Evolutionary conservation across 2,113 vertebrate species (phyloP).

Genomic region (Gavialis gangeticus): DNA sequence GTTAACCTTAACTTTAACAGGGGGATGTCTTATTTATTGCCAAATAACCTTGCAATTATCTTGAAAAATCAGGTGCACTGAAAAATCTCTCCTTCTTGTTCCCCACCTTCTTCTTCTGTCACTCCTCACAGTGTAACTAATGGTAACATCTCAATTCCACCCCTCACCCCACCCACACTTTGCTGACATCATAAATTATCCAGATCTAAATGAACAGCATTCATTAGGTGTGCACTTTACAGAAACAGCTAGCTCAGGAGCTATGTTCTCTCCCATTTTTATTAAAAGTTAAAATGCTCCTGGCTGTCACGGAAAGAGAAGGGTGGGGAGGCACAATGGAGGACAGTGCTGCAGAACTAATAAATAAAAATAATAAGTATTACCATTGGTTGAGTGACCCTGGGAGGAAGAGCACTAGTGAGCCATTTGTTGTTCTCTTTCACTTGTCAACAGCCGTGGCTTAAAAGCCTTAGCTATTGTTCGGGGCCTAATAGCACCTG

Average conservation of each 20-base stretch:
- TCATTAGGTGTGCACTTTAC: conserved; percentile 78
- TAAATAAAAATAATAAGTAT: conserved; percentile 94
- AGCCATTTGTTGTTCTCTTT: conserved; percentile 93
- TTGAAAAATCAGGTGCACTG: neutral
- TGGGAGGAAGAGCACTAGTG: conserved; percentile 75
- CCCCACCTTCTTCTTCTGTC: neutral
- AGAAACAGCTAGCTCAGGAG: conserved; percentile 69
- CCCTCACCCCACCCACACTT: conserved; percentile 39
- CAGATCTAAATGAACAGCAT: conserved; percentile 76
- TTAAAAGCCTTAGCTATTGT: conserved; percentile 92
- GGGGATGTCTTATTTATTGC: neutral
- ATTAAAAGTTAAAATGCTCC: conserved; percentile 93
- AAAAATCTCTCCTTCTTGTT: neutral
- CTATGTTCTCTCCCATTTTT: conserved; percentile 78
- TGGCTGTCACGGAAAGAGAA: conserved; percentile 81
- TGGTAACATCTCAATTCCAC: conserved; percentile 36
- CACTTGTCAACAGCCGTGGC: conserved; percentile 91
- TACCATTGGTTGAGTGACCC: conserved; percentile 83
- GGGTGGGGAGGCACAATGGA: conserved; percentile 67
- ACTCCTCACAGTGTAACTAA: conserved; percentile 4
- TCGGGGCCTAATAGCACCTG: conserved; percentile 89
- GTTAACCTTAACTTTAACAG: neutral
- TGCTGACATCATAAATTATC: conserved; percentile 78
- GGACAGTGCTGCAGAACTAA: conserved; percentile 87
- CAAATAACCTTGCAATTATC: neutral